Conservation (phyloP, 2,888 invertebrate genomes). For the Clivina fossor region DNA sequence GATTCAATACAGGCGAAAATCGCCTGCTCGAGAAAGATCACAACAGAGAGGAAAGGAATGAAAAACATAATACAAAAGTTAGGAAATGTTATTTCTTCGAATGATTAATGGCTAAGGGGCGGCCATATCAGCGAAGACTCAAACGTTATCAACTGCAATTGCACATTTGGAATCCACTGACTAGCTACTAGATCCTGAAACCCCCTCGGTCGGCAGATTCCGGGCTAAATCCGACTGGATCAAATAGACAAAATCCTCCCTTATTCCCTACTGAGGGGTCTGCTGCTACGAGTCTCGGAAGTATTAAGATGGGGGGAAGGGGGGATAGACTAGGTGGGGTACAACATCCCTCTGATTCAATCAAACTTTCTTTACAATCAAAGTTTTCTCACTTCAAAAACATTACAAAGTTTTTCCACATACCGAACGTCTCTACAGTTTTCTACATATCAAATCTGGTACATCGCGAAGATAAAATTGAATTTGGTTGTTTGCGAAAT, state of each 20-base stretch:
- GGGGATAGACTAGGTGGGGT: neutral
- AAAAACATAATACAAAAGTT: too few relatives aligned
- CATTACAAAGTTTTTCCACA: conserved; percentile 24
- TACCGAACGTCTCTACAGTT: conserved; percentile 4
- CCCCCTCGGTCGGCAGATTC: conserved; percentile 8
- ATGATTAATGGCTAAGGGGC: conserved; percentile 18
- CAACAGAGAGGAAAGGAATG: too few relatives aligned
- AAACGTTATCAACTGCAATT: conserved; percentile 14
- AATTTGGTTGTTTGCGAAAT: neutral
- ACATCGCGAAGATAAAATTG: conserved; percentile 4
- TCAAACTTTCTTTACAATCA: conserved; percentile 33
- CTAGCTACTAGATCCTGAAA: neutral
- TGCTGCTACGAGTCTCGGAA: too few relatives aligned
- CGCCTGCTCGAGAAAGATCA: too few relatives aligned
- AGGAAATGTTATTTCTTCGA: neutral
- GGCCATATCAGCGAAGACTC: neutral
- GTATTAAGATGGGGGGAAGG: too few relatives aligned
- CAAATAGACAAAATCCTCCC: conserved; percentile 15
- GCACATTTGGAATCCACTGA: conserved; percentile 1
- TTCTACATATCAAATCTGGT: conserved; percentile 22
- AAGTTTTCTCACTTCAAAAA: conserved; percentile 31
- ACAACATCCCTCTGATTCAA: conserved; percentile 25
- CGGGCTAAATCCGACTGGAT: conserved; percentile 16
- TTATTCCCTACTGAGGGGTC: too few relatives aligned
- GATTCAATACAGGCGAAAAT: too few relatives aligned